Percentiles rank a stretch among this genome's conserved stretches.
Evolutionary conservation across 2,797 vertebrate species (phyloP).

Genomic region (Champsocephalus gunnari): DNA sequence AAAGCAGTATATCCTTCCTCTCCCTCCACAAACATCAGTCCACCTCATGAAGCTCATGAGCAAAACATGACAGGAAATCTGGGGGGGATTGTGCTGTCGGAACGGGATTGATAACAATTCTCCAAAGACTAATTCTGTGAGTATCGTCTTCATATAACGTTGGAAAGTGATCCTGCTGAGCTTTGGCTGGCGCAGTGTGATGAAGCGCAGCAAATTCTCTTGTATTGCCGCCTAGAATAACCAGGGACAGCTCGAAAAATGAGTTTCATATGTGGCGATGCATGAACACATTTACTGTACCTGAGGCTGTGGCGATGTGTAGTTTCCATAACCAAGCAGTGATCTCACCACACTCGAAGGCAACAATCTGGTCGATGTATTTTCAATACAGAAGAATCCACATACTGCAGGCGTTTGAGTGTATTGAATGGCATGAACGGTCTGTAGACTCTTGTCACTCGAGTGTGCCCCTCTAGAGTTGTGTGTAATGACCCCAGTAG

Average conservation of each 20-base stretch:
- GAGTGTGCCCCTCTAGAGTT: not conserved
- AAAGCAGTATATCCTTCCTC: constrained; percentile 27
- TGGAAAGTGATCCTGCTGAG: constrained; percentile 18
- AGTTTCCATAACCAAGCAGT: not conserved
- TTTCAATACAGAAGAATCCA: not conserved
- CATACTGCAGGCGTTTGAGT: not conserved
- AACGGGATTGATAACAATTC: constrained; percentile 31
- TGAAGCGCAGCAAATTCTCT: constrained; percentile 1
- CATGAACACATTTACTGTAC: not conserved
- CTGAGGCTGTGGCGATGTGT: not conserved
- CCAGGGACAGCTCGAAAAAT: constrained; percentile 1
- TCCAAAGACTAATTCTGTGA: constrained; percentile 34
- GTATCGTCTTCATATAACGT: not conserved
- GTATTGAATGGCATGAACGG: not conserved
- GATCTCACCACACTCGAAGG: not conserved
- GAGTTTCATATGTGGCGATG: not conserved
- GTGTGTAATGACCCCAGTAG: not conserved
- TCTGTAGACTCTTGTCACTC: constrained; percentile 1
- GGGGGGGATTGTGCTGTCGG: constrained; percentile 25
- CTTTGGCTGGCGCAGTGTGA: not conserved
- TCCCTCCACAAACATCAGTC: constrained; percentile 13
- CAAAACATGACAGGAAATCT: constrained; percentile 37
- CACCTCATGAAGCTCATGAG: constrained; percentile 31
- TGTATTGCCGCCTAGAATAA: constrained; percentile 2
- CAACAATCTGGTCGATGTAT: not conserved